These are phyloP conservation scores for Fabriciana adippe DNA, from an alignment of 2,888 invertebrate genomes.

Conservation along the genomic window DNA sequence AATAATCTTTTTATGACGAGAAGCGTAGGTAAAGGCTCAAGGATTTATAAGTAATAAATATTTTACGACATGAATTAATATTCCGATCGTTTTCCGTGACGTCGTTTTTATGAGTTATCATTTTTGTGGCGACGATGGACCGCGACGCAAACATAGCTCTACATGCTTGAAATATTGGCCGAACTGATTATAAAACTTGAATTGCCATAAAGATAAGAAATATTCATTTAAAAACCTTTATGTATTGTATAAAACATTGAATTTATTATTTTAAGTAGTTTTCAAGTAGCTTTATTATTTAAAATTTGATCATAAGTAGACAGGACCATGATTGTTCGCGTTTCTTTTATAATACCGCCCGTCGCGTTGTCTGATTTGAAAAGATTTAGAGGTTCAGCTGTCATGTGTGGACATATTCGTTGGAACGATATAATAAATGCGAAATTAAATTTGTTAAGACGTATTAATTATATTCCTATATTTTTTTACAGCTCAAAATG, in stretches of 20 bases:
- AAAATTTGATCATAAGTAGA: constrained; percentile 43
- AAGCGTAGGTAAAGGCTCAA: constrained; percentile 82
- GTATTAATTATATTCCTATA: background rate
- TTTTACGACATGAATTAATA: constrained; percentile 83
- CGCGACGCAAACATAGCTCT: constrained; percentile 58
- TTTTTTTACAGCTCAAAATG: no score
- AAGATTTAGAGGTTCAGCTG: constrained; percentile 33
- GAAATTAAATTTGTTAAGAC: constrained; percentile 4
- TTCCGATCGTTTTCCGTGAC: constrained; percentile 82
- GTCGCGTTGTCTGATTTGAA: constrained; percentile 35
- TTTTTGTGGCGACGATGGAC: constrained; percentile 75
- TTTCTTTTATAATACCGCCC: constrained; percentile 41
- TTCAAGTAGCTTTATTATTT: constrained; percentile 47
- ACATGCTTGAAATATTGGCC: constrained; percentile 68
- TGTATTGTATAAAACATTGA: constrained; percentile 68
- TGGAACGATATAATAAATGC: constrained; percentile 10
- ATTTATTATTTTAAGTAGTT: constrained; percentile 60
- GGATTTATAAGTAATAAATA: constrained; percentile 82
- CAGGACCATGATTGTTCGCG: constrained; percentile 35
- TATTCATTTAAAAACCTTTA: constrained; percentile 67
- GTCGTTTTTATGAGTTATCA: constrained; percentile 82
- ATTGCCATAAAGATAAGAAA: constrained; percentile 66
- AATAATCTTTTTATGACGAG: constrained; percentile 82
- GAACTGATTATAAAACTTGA: constrained; percentile 70
- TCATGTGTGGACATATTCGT: constrained; percentile 28